Evolutionary conservation across 1,140 invertebrate genomes (phyloP).

Genomic region (Panagrolaimus sp.): DNA sequence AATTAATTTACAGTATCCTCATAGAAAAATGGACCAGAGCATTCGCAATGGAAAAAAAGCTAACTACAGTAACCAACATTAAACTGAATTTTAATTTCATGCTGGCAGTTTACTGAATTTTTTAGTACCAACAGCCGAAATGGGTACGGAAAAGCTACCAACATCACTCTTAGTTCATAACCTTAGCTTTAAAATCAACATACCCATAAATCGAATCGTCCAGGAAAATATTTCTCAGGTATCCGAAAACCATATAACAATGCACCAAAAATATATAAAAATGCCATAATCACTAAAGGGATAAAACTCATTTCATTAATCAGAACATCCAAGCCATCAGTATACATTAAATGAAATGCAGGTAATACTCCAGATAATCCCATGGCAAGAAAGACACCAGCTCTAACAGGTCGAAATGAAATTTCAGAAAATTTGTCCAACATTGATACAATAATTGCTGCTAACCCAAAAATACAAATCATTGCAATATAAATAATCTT

Average conservation of each 20-base stretch:
- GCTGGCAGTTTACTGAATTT: too few relatives aligned
- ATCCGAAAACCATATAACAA: conserved; percentile 86
- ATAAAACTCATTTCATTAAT: conserved; percentile 75
- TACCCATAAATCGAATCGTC: conserved; percentile 84
- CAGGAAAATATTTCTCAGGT: conserved; percentile 93
- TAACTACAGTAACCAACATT: too few relatives aligned
- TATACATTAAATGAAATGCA: conserved; percentile 62
- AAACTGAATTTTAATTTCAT: too few relatives aligned
- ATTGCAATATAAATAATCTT: conserved; percentile 61
- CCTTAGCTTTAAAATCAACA: conserved; percentile 15
- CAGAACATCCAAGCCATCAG: conserved; percentile 62
- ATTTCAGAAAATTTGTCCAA: conserved; percentile 96
- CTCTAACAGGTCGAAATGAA: conserved; percentile 77
- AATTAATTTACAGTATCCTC: too few relatives aligned
- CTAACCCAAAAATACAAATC: conserved; percentile 81
- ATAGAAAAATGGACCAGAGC: too few relatives aligned
- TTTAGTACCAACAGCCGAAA: too few relatives aligned
- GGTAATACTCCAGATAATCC: conserved; percentile 60
- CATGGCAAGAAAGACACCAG: conserved; percentile 61
- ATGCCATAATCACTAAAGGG: conserved; percentile 88
- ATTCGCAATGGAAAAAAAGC: too few relatives aligned
- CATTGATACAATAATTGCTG: conserved; percentile 88
- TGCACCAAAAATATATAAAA: conserved; percentile 87
- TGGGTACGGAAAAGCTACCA: too few relatives aligned
- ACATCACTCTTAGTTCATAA: too few relatives aligned